Evolutionary conservation across 2,113 vertebrate genomes (phyloP).

Genomic region (Dicaeum eximium): DNA sequence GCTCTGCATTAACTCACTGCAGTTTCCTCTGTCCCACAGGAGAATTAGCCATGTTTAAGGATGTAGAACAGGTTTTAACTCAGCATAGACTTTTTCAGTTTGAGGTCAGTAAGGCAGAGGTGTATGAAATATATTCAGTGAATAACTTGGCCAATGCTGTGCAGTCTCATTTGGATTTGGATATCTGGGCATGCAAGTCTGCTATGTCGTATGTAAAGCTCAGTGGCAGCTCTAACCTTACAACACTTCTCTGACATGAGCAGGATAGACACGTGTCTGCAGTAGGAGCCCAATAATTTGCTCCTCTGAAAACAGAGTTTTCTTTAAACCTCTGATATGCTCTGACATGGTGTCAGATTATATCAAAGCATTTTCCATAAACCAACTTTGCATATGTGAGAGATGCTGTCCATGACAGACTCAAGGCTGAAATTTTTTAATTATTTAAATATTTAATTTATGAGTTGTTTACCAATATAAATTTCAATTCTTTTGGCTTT

Average conservation of each 20-base stretch:
- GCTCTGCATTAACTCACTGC: neutral
- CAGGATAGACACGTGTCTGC: neutral
- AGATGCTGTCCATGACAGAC: neutral
- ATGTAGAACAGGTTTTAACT: neutral
- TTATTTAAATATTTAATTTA: neutral
- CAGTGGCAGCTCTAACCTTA: neutral
- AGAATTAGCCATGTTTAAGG: neutral
- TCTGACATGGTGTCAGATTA: slow-evolving; percentile 40
- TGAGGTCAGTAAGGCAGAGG: neutral
- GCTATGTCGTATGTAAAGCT: neutral
- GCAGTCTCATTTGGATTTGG: neutral
- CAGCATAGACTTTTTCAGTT: neutral
- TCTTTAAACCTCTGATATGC: neutral
- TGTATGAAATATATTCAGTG: neutral
- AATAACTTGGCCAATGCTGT: neutral
- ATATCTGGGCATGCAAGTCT: neutral
- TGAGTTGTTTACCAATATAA: neutral
- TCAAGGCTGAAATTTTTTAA: neutral
- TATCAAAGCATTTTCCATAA: slow-evolving; percentile 22
- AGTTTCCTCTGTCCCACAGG: neutral
- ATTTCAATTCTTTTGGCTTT: neutral
- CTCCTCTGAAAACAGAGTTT: neutral
- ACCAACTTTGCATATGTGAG: neutral
- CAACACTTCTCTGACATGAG: neutral
- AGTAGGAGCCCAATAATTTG: neutral